Conservation (phyloP, 1,140 invertebrate genomes). For the Habropoda laboriosa region DNA sequence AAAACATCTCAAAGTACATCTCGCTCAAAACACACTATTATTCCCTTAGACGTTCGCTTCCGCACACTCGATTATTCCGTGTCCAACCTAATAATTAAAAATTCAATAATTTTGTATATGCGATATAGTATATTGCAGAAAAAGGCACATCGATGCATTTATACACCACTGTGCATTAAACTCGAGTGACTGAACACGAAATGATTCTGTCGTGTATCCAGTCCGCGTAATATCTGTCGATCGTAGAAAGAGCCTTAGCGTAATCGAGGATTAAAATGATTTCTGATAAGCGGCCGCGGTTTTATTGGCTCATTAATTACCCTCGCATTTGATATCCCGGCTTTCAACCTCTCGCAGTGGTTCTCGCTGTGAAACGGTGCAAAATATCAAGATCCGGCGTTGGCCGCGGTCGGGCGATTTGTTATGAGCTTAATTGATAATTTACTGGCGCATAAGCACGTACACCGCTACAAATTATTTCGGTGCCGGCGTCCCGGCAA, state of each 20-base stretch:
- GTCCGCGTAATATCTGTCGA: not conserved
- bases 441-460: constrained; percentile 41
- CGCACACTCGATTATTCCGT: too few species aligned
- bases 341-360: not conserved
- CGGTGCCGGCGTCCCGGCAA: constrained; percentile 3
- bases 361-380: not conserved
- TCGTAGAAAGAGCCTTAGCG: constrained; percentile 2
- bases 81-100: too few species aligned
- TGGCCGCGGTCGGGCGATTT: constrained; percentile 26
- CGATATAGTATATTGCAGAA: too few species aligned
- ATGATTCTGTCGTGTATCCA: not conserved
- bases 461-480: constrained; percentile 55
- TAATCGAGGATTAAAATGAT: constrained; percentile 56
- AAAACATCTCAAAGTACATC: too few species aligned
- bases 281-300: constrained; percentile 38
- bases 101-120: too few species aligned
- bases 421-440: constrained; percentile 59
- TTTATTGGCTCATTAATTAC: constrained; percentile 52
- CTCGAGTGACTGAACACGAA: not conserved
- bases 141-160: too few species aligned
- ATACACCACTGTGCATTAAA: too few species aligned
- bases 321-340: constrained; percentile 19
- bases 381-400: constrained; percentile 13
- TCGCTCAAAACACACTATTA: too few species aligned
- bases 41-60: too few species aligned